Percentiles rank a stretch among this genome's conserved stretches.
phyloP scores from a whole-genome alignment of 2,888 invertebrate genomes.

The Microlaimidae sp. region DNA sequence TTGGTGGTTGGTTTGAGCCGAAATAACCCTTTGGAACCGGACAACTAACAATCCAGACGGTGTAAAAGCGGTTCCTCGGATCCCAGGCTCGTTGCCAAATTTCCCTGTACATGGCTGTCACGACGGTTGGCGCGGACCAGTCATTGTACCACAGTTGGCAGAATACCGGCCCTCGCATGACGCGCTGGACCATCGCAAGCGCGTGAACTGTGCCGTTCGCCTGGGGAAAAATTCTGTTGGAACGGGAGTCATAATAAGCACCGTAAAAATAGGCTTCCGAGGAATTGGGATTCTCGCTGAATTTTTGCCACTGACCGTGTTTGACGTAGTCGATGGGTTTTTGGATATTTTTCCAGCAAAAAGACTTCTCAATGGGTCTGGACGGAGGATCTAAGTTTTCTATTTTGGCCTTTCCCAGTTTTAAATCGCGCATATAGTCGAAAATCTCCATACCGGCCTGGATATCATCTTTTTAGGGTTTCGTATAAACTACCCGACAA shows the following conservation, averaged over 20 bases:
- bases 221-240: constrained; percentile 22
- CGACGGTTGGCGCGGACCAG: constrained; percentile 14
- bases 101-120: constrained; percentile 23
- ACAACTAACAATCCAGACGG: constrained; percentile 25
- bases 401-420: not conserved
- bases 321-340: not conserved
- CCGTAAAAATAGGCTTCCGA: constrained; percentile 19
- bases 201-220: constrained; percentile 18
- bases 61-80: constrained; percentile 26
- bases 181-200: constrained; percentile 10
- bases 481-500: too few relatives aligned
- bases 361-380: not conserved
- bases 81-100: constrained; percentile 35
- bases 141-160: constrained; percentile 9
- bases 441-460: constrained; percentile 1
- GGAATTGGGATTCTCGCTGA: constrained; percentile 22
- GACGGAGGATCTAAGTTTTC: not conserved
- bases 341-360: not conserved
- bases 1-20: too few relatives aligned
- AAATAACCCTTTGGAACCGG: constrained; percentile 21
- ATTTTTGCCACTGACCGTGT: not conserved
- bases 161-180: not conserved
- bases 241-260: constrained; percentile 26
- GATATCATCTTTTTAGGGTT: not conserved
- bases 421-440: constrained; percentile 8